phyloP scores from a whole-genome alignment of 2,113 vertebrate species.

The Labrus mixtus region DNA sequence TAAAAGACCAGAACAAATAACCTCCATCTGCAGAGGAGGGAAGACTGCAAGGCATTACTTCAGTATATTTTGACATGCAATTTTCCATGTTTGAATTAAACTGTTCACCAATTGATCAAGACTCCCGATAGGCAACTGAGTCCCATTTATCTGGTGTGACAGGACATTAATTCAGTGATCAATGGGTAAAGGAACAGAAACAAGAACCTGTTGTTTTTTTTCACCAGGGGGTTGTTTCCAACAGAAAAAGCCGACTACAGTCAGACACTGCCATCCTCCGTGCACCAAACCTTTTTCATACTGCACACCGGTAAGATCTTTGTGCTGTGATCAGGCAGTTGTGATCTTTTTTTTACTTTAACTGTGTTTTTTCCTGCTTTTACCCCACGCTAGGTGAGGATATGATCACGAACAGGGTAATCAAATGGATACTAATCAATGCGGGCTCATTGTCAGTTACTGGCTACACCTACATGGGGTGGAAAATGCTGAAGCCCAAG shows the following conservation, averaged over 20 bases:
- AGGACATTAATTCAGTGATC: constrained; percentile 78
- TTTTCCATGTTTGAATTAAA: constrained; percentile 82
- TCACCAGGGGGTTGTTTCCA: constrained; percentile 91
- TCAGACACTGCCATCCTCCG: constrained; percentile 90
- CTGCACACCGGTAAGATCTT: constrained; percentile 92
- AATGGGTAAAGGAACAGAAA: constrained; percentile 54
- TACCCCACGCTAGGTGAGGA: neutral
- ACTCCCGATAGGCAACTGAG: constrained; percentile 63
- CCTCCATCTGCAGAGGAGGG: constrained; percentile 54
- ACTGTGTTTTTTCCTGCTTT: constrained; percentile 13
- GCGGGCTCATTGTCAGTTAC: constrained; percentile 33
- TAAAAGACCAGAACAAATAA: constrained; percentile 60
- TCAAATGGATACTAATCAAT: constrained; percentile 34
- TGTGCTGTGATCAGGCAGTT: constrained; percentile 18
- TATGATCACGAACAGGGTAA: constrained; percentile 44
- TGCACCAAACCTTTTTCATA: constrained; percentile 97
- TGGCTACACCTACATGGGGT: constrained; percentile 17
- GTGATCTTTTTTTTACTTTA: constrained; percentile 24
- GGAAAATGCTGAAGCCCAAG: constrained; percentile 6
- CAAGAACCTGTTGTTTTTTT: constrained; percentile 67
- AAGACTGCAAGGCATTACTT: constrained; percentile 67
- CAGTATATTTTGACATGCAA: constrained; percentile 82
- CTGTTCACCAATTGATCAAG: constrained; percentile 76
- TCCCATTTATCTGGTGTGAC: constrained; percentile 80
- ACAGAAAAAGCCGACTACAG: constrained; percentile 85